phyloP scores from a whole-genome alignment of 2,888 invertebrate species.

The Microplitis manilae region DNA sequence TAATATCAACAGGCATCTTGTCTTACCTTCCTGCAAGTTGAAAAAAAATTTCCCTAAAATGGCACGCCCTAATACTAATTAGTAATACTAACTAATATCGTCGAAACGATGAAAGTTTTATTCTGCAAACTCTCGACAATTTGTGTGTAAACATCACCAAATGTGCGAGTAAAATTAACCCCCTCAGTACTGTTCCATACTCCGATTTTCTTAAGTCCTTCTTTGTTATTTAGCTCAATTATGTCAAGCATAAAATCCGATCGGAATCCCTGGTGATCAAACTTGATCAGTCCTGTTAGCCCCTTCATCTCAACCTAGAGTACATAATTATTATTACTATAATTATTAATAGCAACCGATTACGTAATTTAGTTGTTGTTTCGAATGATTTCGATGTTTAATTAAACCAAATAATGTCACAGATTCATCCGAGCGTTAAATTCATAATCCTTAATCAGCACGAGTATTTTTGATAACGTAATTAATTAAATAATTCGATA shows the following conservation, averaged over 20 bases:
- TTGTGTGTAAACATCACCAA: slow-evolving; percentile 88
- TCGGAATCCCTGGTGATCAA: slow-evolving; percentile 94
- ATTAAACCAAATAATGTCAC: background rate
- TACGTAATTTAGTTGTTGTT: background rate
- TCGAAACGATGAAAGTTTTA: slow-evolving; percentile 92
- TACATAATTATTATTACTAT: background rate
- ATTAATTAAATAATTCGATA: background rate
- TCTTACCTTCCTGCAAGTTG: no score
- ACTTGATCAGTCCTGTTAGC: slow-evolving; percentile 93
- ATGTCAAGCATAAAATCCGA: slow-evolving; percentile 93
- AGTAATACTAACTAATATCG: slow-evolving; percentile 84
- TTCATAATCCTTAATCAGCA: background rate
- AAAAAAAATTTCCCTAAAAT: no score
- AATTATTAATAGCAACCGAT: background rate
- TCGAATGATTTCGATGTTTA: background rate
- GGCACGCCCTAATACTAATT: background rate
- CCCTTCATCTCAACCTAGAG: slow-evolving; percentile 91
- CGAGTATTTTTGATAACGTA: background rate
- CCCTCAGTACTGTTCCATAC: slow-evolving; percentile 92
- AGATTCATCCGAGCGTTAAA: background rate
- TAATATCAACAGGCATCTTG: no score
- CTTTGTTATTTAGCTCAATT: slow-evolving; percentile 86
- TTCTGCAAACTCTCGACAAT: slow-evolving; percentile 93
- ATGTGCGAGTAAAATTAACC: slow-evolving; percentile 89
- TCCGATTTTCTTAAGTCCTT: slow-evolving; percentile 88